These are phyloP conservation scores for Romanogobio albipinnatus DNA, from an alignment of 2,113 vertebrate genomes.

Conservation along the genomic window DNA sequence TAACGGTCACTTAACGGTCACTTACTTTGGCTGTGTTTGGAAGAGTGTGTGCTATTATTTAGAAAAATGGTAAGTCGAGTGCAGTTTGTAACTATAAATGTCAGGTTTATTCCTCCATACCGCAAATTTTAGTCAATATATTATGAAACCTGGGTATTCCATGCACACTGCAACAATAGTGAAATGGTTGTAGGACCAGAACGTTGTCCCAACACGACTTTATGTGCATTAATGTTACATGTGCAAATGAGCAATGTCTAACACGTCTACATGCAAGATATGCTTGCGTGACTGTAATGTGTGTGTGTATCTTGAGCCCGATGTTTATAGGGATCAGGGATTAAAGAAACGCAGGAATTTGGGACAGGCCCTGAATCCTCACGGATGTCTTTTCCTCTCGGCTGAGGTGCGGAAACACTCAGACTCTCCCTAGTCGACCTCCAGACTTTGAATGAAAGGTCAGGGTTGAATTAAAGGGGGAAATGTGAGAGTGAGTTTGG, in stretches of 20 bases:
- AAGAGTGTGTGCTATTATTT: background rate
- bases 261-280: background rate
- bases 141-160: background rate
- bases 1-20: background rate
- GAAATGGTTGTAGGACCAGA: too few species aligned
- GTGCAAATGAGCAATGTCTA: too few species aligned
- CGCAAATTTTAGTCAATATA: background rate
- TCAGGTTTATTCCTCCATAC: background rate
- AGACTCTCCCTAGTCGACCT: slow-evolving; percentile 20
- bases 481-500: slow-evolving; percentile 49
- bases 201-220: background rate
- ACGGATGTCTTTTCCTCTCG: background rate
- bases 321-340: background rate
- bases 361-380: background rate
- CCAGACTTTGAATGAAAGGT: slow-evolving; percentile 46
- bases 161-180: background rate
- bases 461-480: slow-evolving; percentile 45
- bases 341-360: background rate
- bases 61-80: background rate
- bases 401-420: background rate
- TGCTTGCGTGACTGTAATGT: background rate
- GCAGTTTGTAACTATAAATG: background rate
- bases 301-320: background rate
- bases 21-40: background rate
- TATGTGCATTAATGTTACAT: too few species aligned